Percentiles rank a stretch among this genome's conserved stretches.
Evolutionary conservation across 2,797 vertebrate species (phyloP).

Genomic region (Spondyliosoma cantharus): DNA sequence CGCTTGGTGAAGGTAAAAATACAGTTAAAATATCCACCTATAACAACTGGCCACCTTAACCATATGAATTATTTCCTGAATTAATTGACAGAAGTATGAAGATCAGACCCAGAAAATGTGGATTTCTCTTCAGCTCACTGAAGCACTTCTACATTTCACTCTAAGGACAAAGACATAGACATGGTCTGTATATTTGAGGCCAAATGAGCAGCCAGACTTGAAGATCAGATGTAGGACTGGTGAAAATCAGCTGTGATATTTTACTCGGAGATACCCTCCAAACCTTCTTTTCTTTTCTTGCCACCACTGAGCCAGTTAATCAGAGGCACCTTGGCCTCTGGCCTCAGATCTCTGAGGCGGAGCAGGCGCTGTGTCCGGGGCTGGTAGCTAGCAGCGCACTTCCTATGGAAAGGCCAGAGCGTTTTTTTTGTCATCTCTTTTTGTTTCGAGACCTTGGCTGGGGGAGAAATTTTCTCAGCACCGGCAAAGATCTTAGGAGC

Average conservation of each 20-base stretch:
- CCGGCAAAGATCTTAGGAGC: constrained; percentile 72
- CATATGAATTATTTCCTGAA: too few species aligned
- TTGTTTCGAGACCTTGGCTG: constrained; percentile 53
- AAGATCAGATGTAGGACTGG: not conserved
- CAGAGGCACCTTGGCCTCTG: constrained; percentile 5
- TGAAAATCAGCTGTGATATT: constrained; percentile 19
- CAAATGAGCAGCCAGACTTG: not conserved
- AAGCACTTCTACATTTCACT: not conserved
- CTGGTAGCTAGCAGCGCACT: constrained; percentile 33
- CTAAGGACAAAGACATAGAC: not conserved
- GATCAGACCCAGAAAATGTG: not conserved
- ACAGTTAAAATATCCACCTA: too few species aligned
- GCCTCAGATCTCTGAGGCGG: constrained; percentile 10
- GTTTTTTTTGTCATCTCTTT: constrained; percentile 56
- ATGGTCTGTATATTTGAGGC: not conserved
- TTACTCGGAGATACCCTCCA: constrained; percentile 15
- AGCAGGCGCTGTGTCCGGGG: not conserved
- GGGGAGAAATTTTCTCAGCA: constrained; percentile 55
- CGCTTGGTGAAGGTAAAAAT: too few species aligned
- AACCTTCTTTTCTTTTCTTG: constrained; percentile 7
- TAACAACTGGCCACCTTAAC: too few species aligned
- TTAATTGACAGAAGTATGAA: not conserved
- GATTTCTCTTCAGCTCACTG: not conserved
- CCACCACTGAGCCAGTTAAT: constrained; percentile 37
- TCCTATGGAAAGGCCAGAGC: constrained; percentile 27